phyloP scores from a whole-genome alignment of 2,797 vertebrate genomes.

The Tapera naevia region DNA sequence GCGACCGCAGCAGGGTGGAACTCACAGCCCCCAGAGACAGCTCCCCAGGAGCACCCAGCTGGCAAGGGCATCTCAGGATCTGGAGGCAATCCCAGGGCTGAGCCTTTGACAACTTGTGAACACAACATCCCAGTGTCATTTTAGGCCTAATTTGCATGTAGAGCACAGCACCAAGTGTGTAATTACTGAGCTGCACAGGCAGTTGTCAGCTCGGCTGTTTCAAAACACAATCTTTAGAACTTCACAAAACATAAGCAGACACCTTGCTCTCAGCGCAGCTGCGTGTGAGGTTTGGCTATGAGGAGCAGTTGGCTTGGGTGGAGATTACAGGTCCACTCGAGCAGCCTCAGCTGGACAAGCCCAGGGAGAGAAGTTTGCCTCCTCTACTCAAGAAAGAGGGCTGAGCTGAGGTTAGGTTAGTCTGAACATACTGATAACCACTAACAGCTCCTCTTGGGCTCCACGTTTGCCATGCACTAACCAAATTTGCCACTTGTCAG shows the following conservation, averaged over 20 bases:
- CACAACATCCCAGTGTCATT: neutral
- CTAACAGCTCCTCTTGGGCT: neutral
- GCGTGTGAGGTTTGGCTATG: neutral
- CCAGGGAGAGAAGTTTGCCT: neutral
- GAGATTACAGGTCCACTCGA: neutral
- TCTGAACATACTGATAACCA: neutral
- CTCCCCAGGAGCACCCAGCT: rapidly evolving
- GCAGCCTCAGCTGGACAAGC: neutral
- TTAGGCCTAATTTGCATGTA: slow-evolving; percentile 15
- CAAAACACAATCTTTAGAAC: neutral
- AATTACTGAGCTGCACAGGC: neutral
- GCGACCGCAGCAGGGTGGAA: rapidly evolving
- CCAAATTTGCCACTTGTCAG: neutral
- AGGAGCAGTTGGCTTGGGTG: neutral
- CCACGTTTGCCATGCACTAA: neutral
- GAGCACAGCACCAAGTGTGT: neutral
- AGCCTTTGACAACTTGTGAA: neutral
- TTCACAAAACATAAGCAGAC: neutral
- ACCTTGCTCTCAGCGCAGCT: rapidly evolving
- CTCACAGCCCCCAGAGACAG: rapidly evolving
- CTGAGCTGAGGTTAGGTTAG: neutral
- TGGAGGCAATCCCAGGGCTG: neutral
- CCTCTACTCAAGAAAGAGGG: too few relatives aligned
- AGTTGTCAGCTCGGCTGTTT: neutral
- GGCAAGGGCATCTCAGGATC: rapidly evolving